These are phyloP conservation scores for Drosophila anomalata DNA, from an alignment of 2,888 invertebrate species.

Conservation along the genomic window DNA sequence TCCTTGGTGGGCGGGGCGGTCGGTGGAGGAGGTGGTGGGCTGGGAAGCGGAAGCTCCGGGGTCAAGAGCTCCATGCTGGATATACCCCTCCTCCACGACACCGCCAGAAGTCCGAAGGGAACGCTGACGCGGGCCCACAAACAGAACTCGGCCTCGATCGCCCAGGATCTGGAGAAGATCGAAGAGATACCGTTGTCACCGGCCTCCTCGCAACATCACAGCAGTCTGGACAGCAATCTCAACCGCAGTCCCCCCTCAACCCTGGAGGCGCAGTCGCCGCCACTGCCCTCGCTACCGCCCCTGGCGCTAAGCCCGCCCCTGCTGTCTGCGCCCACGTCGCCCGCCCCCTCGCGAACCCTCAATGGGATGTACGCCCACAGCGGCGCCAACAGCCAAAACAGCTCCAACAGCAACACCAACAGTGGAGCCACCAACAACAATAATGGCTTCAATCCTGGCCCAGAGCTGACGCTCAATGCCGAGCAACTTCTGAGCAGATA, in stretches of 20 bases:
- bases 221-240: conserved; percentile 82
- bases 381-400: conserved; percentile 5
- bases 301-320: conserved; percentile 51
- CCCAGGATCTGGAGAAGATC: conserved; percentile 88
- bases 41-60: conserved; percentile 13
- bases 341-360: conserved; percentile 76
- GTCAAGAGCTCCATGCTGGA: conserved; percentile 78
- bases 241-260: conserved; percentile 83
- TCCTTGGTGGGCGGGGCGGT: conserved; percentile 51
- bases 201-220: conserved; percentile 83
- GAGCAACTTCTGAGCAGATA: conserved; percentile 82
- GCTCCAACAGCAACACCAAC: conserved; percentile 9
- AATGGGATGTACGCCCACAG: conserved; percentile 64
- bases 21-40: conserved; percentile 5
- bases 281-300: conserved; percentile 49
- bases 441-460: conserved; percentile 48
- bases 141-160: conserved; percentile 88
- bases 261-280: conserved; percentile 74
- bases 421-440: conserved; percentile 25
- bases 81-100: conserved; percentile 83
- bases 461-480: conserved; percentile 81
- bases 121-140: conserved; percentile 85
- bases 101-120: conserved; percentile 80
- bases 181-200: conserved; percentile 87
- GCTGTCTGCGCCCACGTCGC: conserved; percentile 78